phyloP scores from a whole-genome alignment of 64 coral and sea anemone species.

The Pachyseris speciosa region DNA sequence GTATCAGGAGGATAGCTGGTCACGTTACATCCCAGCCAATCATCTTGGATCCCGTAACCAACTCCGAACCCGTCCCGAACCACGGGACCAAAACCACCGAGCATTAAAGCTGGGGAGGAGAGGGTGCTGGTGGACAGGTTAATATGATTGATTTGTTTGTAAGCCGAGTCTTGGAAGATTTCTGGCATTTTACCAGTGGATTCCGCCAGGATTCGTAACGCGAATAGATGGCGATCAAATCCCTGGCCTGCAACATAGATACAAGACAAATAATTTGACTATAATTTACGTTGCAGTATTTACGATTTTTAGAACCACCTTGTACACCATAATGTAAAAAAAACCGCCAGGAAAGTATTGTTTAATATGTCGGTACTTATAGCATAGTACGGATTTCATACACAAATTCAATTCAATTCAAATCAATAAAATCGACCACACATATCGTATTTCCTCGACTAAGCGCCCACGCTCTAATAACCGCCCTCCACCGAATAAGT shows the following conservation, averaged over 20 bases:
- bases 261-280: not conserved
- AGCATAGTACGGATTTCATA: too few species aligned
- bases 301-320: too few species aligned
- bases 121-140: conserved; percentile 94
- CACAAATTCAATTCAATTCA: too few species aligned
- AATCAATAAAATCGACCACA: too few species aligned
- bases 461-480: too few species aligned
- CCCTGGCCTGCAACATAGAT: conserved; percentile 74
- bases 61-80: conserved; percentile 89
- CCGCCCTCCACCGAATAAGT: too few species aligned
- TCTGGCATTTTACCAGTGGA: conserved; percentile 73
- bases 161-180: conserved; percentile 86
- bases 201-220: conserved; percentile 75
- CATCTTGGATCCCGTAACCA: conserved; percentile 84
- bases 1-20: conserved; percentile 65
- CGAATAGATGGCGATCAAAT: conserved; percentile 97
- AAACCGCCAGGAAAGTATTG: not conserved
- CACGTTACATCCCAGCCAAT: conserved; percentile 81
- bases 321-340: too few species aligned
- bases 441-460: too few species aligned
- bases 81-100: conserved; percentile 93
- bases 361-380: not conserved
- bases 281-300: too few species aligned
- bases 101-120: conserved; percentile 75
- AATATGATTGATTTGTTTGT: conserved; percentile 85